Conservation (phyloP, 2,888 invertebrate genomes). For the Hypsopygia costalis region DNA sequence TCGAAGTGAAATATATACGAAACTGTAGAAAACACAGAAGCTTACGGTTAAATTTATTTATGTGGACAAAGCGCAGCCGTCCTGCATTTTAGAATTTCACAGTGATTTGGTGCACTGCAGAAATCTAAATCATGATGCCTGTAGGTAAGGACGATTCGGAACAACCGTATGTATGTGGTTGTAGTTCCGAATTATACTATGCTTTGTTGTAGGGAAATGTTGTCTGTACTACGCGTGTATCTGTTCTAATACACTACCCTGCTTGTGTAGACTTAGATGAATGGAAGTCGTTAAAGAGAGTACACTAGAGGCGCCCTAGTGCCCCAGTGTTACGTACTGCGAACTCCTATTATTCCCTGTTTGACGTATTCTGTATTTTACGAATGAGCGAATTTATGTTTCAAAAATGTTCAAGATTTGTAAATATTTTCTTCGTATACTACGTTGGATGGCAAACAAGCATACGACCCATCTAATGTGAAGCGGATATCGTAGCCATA, state of each 20-base stretch:
- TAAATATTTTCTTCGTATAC: too few relatives aligned
- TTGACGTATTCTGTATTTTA: not conserved
- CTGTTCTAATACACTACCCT: too few relatives aligned
- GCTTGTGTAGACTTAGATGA: constrained; percentile 22
- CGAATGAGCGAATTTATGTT: not conserved
- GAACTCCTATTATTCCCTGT: constrained; percentile 13
- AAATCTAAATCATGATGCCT: not conserved
- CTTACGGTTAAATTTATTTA: too few relatives aligned
- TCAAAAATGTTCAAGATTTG: too few relatives aligned
- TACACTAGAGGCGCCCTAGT: constrained; percentile 44
- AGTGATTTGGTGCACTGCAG: constrained; percentile 1
- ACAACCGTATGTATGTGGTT: too few relatives aligned
- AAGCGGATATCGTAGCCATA: too few relatives aligned
- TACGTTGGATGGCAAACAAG: too few relatives aligned
- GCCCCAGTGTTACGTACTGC: constrained; percentile 27
- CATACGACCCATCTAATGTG: too few relatives aligned
- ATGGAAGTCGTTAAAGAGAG: constrained; percentile 60
- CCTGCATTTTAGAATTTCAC: not conserved
- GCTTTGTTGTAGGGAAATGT: not conserved
- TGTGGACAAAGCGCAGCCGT: not conserved
- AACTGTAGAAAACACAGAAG: too few relatives aligned
- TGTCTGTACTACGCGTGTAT: not conserved
- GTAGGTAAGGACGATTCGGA: too few relatives aligned
- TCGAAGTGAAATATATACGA: too few relatives aligned
- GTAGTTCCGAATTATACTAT: too few relatives aligned